Evolutionary conservation across 2,888 invertebrate genomes (phyloP), one percentile per base, ranked within the genome.

Genomic region (Volucella bombylans): DNA sequence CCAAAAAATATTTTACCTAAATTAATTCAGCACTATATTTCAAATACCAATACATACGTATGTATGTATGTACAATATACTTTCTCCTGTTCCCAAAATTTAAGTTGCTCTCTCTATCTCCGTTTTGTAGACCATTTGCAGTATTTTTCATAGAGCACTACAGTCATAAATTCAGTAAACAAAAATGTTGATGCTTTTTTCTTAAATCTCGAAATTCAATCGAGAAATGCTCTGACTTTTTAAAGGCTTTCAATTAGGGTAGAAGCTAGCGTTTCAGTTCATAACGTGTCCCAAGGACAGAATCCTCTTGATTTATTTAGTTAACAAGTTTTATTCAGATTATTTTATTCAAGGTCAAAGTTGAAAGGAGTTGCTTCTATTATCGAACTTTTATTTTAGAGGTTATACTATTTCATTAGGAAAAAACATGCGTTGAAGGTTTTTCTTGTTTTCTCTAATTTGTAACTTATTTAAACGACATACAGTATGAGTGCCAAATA

Each of bases 391-490:
- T 57, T 31, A 67, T 49, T 50, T 43, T 57, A 31, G 15, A 47
- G 18, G 15, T 59, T 57, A 31, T 31, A n/a, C 15, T 14, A 41
- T 39, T 69, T 77, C 54, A 77, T 61, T 68, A 61, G 45, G 45
- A 14, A 52, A 4, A 76, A 62, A 52, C 31, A 47, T 38, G 38
- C 57, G 49, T 50, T 45, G 12, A 12, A 43, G 14, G 11, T 65
- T 18, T 52, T 62, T 54, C 50, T 43, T 61, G 14, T 68, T 18
- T 18, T 11, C n/a, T 61, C n/a, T 14, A 54, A 61, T 67, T 59
- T 77, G 69, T 69, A 69, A 69, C 47, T 64, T 69, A 69, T 62
- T 69, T 69, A 77, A 62, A 69, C 50, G 49, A 57, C 57, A 18
- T 78, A 57, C 64, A 78, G 55, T 64, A 64, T 31, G 38, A 59